Evolutionary conservation across 2,113 vertebrate genomes (phyloP).

Genomic region (Corvus cornix): DNA sequence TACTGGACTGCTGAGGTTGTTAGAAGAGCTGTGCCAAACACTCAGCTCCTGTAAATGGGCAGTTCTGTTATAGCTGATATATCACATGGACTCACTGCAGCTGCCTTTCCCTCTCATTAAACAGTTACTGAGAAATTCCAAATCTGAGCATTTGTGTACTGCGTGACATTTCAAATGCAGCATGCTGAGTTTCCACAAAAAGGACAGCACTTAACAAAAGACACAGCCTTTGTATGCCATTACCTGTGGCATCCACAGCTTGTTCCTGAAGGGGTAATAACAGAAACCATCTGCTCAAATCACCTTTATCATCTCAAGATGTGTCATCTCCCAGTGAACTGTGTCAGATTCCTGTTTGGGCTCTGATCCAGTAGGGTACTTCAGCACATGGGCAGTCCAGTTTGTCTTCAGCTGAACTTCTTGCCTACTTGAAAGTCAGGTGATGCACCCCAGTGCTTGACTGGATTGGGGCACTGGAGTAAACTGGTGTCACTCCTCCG

Average conservation of each 20-base stretch:
- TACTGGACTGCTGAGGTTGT: background rate
- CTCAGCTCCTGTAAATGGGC: background rate
- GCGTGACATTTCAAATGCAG: background rate
- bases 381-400: background rate
- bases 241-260: background rate
- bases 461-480: background rate
- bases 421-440: background rate
- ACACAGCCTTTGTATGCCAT: background rate
- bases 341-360: background rate
- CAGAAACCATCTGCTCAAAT: background rate
- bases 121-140: constrained; percentile 43
- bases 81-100: background rate
- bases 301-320: background rate
- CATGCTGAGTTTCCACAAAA: background rate
- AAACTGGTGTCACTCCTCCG: constrained; percentile 3
- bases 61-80: background rate
- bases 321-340: background rate
- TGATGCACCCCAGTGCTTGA: background rate
- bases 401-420: background rate
- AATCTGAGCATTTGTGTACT: background rate
- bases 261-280: background rate
- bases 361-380: constrained; percentile 1
- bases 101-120: background rate
- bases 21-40: background rate
- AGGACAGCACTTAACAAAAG: background rate